These are phyloP conservation scores for Parnassius smintheus DNA, from an alignment of 2,888 invertebrate species.

Conservation along the genomic window DNA sequence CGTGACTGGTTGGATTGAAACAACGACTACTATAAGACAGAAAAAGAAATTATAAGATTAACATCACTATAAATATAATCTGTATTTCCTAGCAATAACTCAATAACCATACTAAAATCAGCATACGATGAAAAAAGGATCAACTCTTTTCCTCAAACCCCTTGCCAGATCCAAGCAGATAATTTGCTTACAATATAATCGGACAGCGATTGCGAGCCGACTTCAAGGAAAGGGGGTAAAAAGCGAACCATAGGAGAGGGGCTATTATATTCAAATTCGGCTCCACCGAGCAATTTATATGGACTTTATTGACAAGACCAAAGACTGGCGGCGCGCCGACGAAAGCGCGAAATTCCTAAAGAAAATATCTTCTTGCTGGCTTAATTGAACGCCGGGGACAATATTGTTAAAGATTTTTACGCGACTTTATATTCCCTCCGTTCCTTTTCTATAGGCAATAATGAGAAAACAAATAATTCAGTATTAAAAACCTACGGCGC, in stretches of 20 bases:
- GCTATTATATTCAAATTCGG: slow-evolving; percentile 81
- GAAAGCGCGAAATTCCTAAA: slow-evolving; percentile 63
- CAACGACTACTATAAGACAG: too few relatives aligned
- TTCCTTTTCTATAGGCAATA: slow-evolving; percentile 33
- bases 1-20: too few relatives aligned
- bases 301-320: slow-evolving; percentile 78
- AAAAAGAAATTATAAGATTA: not conserved
- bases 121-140: slow-evolving; percentile 49
- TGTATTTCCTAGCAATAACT: slow-evolving; percentile 28
- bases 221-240: slow-evolving; percentile 70
- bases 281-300: slow-evolving; percentile 76
- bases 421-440: slow-evolving; percentile 30
- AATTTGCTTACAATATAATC: slow-evolving; percentile 82
- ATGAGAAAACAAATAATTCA: slow-evolving; percentile 30
- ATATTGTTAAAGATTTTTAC: slow-evolving; percentile 68
- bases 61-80: not conserved
- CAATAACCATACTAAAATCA: slow-evolving; percentile 34
- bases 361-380: slow-evolving; percentile 60
- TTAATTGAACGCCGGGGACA: slow-evolving; percentile 72
- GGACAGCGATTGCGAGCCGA: slow-evolving; percentile 69
- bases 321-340: slow-evolving; percentile 47
- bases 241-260: slow-evolving; percentile 63
- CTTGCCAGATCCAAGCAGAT: slow-evolving; percentile 73
- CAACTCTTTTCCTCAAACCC: slow-evolving; percentile 50
- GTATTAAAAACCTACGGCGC: slow-evolving; percentile 17